These are phyloP conservation scores for Sinocyclocheilus grahami DNA, from an alignment of 2,113 vertebrate species.

Conservation along the genomic window DNA sequence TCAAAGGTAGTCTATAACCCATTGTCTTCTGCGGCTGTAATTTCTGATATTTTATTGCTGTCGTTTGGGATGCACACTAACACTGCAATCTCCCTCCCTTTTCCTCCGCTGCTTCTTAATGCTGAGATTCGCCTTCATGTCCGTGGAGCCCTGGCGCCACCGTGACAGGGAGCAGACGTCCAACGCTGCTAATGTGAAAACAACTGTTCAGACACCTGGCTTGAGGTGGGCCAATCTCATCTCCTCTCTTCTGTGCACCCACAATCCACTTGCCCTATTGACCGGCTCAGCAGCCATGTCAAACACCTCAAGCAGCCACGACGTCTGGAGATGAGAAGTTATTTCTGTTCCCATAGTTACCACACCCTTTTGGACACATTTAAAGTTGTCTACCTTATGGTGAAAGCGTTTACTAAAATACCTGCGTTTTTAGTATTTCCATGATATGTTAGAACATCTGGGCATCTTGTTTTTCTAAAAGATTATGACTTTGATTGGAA, in stretches of 20 bases:
- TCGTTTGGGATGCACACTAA: not conserved
- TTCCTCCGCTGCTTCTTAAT: not conserved
- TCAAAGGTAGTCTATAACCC: constrained; percentile 37
- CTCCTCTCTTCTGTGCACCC: constrained; percentile 13
- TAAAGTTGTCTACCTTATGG: not conserved
- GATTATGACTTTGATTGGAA: constrained; percentile 7
- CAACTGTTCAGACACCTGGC: constrained; percentile 26
- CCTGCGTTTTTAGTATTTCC: not conserved
- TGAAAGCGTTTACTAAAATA: not conserved
- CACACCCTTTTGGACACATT: not conserved
- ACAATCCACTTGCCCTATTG: constrained; percentile 35
- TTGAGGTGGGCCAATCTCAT: constrained; percentile 7
- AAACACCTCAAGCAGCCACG: not conserved
- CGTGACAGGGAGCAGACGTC: constrained; percentile 30
- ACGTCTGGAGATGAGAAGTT: not conserved
- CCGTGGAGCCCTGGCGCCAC: not conserved
- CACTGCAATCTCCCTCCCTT: not conserved
- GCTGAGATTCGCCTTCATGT: not conserved
- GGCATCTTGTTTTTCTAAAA: constrained; percentile 28
- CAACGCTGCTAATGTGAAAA: constrained; percentile 4
- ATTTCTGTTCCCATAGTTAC: constrained; percentile 1
- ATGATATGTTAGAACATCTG: constrained; percentile 21
- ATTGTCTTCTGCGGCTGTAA: not conserved
- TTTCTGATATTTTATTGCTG: constrained; percentile 9
- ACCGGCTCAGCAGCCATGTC: constrained; percentile 6